Evolutionary conservation across 2,113 vertebrate species (phyloP), one percentile per base, ranked within the genome.

Genomic region (Nanorana parkeri): DNA sequence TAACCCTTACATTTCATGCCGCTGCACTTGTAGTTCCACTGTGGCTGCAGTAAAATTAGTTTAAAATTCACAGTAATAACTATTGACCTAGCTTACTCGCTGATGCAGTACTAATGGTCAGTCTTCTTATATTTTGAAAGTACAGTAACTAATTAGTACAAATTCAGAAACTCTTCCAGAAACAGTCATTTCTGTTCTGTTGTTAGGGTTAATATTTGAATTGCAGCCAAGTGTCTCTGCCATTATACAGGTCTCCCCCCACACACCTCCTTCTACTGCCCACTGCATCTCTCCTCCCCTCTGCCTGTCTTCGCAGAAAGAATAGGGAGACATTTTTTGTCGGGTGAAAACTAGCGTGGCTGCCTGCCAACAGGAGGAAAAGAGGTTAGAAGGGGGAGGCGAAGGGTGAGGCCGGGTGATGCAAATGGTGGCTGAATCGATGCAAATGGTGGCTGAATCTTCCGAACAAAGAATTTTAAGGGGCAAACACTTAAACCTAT

Each of bases 261-360:
- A 67, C n/a, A 29, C 77, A n/a, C 66, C 52, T 51, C 26, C 64
- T 26, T n/a, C n/a, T 54, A 68, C 65, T 54, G 54, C 65, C 4
- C 47, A 32, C 36, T 54, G 63, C 68, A 66, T 63, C 55, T 71
- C 71, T 47, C 67, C 54, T 54, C 23, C 63, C 41, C 28, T 65
- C 75, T 77, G 5, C 23, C 36, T 61, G 73, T 16, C 65, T 81
- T 84, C 73, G 74, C 79, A 77, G 78, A 58, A 64, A 55, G 73
- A 51, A 28, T 36, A 73, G 51, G 26, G 69, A 68, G 47, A 64
- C 71, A 69, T 58, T 72, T n/a, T 83, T 84, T 55, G 73, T 67
- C 56, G 73, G 67, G 73, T 78, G 73, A 84, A 84, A 82, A 71
- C 66, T 77, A 66, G 81, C 77, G 58, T 84, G 84, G 78, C 79